These are phyloP conservation scores for Bombus confusus DNA, from an alignment of 1,140 invertebrate genomes.

Conservation along the genomic window DNA sequence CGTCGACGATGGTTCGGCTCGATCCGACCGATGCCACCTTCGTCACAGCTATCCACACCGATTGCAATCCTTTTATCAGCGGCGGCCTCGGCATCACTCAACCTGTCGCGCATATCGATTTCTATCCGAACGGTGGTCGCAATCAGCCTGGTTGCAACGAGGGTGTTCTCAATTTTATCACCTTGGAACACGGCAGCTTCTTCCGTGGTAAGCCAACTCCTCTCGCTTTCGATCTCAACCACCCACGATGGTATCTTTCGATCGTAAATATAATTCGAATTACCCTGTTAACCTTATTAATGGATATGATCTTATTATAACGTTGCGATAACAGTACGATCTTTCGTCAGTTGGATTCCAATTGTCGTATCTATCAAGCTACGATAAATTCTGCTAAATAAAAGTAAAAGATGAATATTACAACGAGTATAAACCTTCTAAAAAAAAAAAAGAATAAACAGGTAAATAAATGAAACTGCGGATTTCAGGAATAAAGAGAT, in stretches of 20 bases:
- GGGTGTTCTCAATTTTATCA: slow-evolving; percentile 87
- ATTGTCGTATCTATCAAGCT: no score
- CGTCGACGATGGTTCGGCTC: slow-evolving; percentile 90
- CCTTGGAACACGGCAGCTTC: slow-evolving; percentile 85
- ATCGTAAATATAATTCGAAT: no score
- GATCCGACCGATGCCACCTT: slow-evolving; percentile 93
- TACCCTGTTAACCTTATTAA: no score
- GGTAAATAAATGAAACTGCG: background rate
- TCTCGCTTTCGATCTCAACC: background rate
- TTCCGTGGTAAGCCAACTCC: slow-evolving; percentile 80
- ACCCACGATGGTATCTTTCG: no score
- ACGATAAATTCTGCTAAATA: no score
- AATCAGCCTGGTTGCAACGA: slow-evolving; percentile 93
- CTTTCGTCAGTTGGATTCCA: no score
- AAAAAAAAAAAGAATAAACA: no score
- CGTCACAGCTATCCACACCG: slow-evolving; percentile 95
- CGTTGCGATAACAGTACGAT: no score
- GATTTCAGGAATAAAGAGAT: slow-evolving; percentile 86
- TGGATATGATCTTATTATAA: no score
- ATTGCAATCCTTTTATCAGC: slow-evolving; percentile 90
- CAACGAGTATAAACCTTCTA: accelerated
- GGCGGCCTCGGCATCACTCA: slow-evolving; percentile 92
- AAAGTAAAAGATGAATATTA: no score
- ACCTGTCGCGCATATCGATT: slow-evolving; percentile 93
- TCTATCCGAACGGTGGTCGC: slow-evolving; percentile 94